Base-by-base conservation (phyloP, 2,888 invertebrate genomes). In the Cheiracanthium punctorium region DNA sequence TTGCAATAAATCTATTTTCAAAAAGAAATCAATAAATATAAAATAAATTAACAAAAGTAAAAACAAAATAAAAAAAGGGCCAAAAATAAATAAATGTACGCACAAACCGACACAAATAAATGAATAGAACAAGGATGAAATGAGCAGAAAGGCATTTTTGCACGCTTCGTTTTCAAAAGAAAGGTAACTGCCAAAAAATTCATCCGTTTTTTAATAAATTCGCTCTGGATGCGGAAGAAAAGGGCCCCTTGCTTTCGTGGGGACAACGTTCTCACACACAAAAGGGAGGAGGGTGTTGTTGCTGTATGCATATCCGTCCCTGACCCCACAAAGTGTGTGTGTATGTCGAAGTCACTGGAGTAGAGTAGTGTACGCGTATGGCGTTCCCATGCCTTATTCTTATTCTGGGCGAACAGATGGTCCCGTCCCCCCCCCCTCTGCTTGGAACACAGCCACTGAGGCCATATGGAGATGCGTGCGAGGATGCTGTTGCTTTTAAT, bases 361-460 rank as follows among this genome's bases (percentile, higher is more conserved):
- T 58, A 58, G 58, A 24, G 58, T 58, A 24, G 14, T 48, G 58
- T 24, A 24, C 24, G 24, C 7, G 4, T 7, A 37, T 10, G 4
- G 4, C 58, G 58, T 58, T 58, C 58, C 58, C 58, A 58, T 58
- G 58, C 58, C 58, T 48, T 48, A 48, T 48, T 48, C 48, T 48
- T 48, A 48, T 48, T 48, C 48, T 10, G n/a, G 14, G 2, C 12
- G 58, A 58, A 24, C 24, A 24, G 20, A 20, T 58, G 24, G 58
- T 58, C 17, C 17, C 58, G 24, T 48, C 14, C 43, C 17, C 17
- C 43, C 1, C 17, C 14, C n/a, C 43, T 2, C 43, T 24, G 58
- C n/a, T 17, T 58, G 58, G 58, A 58, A 58, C 58, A 58, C 58
- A n/a, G 58, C 58, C 58, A 58, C 58, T 24, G 58, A 58, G 58